Evolutionary conservation across 2,113 vertebrate species (phyloP).

Genomic region (Platycercus adscitus): DNA sequence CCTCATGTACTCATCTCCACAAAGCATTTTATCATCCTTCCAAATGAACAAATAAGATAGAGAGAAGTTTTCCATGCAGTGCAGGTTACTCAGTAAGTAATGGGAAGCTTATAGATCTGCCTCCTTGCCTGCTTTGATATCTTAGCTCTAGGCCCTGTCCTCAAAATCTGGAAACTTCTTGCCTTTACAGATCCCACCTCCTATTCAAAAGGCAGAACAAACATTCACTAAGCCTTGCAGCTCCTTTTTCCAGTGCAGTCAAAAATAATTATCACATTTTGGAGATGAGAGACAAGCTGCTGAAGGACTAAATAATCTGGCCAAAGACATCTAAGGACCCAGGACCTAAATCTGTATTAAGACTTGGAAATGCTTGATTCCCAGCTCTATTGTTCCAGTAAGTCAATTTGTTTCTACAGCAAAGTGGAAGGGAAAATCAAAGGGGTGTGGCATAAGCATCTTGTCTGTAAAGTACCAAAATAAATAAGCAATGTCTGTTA

Average conservation of each 20-base stretch:
- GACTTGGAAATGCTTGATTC: not conserved
- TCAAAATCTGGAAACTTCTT: not conserved
- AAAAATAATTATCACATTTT: not conserved
- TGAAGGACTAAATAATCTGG: not conserved
- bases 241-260: not conserved
- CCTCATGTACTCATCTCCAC: not conserved
- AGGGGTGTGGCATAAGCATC: not conserved
- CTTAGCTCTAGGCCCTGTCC: not conserved
- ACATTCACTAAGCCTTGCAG: not conserved
- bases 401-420: not conserved
- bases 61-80: not conserved
- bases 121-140: not conserved
- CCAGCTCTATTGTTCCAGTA: not conserved
- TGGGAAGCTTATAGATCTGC: not conserved
- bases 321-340: not conserved
- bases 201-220: not conserved
- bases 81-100: not conserved
- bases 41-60: not conserved
- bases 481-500: not conserved
- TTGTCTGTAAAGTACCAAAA: not conserved
- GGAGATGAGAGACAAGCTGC: not conserved
- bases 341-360: not conserved
- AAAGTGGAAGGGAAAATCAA: not conserved
- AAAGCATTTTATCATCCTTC: not conserved
- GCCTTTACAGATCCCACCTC: not conserved